These are phyloP conservation scores for Drosophila affinis DNA, from an alignment of 2,888 invertebrate genomes.

Conservation along the genomic window DNA sequence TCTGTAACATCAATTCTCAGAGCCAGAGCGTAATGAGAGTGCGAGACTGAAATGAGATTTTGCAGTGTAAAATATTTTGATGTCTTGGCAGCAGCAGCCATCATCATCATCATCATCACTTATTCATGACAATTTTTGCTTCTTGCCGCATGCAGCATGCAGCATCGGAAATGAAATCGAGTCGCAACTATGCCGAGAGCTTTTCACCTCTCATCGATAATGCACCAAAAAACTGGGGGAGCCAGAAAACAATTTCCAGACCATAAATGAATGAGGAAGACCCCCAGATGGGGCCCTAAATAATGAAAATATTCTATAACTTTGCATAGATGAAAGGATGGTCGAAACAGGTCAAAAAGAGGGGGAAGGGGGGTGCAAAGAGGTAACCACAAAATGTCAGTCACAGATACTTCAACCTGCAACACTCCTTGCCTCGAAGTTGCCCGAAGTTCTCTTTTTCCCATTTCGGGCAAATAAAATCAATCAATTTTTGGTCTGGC, in stretches of 20 bases:
- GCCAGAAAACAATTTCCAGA: conserved; percentile 27
- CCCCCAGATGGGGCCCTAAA: not conserved
- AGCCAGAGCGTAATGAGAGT: not conserved
- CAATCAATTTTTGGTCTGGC: conserved; percentile 72
- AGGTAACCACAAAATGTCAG: conserved; percentile 69
- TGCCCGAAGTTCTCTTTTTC: conserved; percentile 21
- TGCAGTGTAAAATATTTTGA: conserved; percentile 24
- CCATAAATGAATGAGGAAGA: conserved; percentile 38
- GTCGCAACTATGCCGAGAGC: conserved; percentile 46
- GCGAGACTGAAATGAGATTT: conserved; percentile 4
- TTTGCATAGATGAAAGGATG: conserved; percentile 27
- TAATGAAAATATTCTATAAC: conserved; percentile 25
- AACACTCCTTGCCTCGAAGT: not conserved
- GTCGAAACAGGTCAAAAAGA: not conserved
- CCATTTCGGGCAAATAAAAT: conserved; percentile 73
- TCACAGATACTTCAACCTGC: conserved; percentile 25
- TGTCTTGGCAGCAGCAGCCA: conserved; percentile 16
- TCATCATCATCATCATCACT: conserved; percentile 50
- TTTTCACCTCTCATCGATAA: conserved; percentile 58
- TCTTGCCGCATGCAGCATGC: conserved; percentile 22
- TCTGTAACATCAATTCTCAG: not conserved
- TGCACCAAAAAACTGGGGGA: conserved; percentile 43
- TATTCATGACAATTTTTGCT: conserved; percentile 62
- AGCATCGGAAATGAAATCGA: conserved; percentile 40
- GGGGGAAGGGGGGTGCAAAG: not conserved